Evolutionary conservation across 1,140 invertebrate genomes (phyloP).

Genomic region (Arion vulgaris): DNA sequence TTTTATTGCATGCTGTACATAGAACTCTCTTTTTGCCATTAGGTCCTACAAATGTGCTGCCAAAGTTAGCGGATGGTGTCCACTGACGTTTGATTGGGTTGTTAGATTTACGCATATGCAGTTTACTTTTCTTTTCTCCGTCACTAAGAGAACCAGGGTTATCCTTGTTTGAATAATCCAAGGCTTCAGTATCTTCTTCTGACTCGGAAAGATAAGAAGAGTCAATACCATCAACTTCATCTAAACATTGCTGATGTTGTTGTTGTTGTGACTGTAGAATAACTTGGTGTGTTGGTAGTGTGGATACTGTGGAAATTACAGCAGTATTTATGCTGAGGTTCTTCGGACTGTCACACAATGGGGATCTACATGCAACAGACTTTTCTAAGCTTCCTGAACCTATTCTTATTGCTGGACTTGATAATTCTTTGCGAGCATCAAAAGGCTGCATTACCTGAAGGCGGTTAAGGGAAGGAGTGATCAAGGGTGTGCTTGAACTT

Average conservation of each 20-base stretch:
- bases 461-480: slow-evolving; percentile 84
- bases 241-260: slow-evolving; percentile 30
- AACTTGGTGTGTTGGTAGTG: slow-evolving; percentile 35
- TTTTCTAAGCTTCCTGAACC: slow-evolving; percentile 30
- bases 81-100: slow-evolving; percentile 92
- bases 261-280: slow-evolving; percentile 34
- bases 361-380: slow-evolving; percentile 40
- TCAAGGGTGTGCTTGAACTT: slow-evolving; percentile 65
- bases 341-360: slow-evolving; percentile 63
- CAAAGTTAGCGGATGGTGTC: slow-evolving; percentile 80
- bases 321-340: slow-evolving; percentile 64
- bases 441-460: slow-evolving; percentile 78
- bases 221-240: slow-evolving; percentile 23
- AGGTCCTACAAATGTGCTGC: slow-evolving; percentile 67
- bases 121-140: slow-evolving; percentile 68
- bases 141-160: slow-evolving; percentile 48
- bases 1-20: slow-evolving; percentile 98
- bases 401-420: slow-evolving; percentile 26
- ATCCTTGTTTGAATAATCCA: slow-evolving; percentile 62
- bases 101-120: slow-evolving; percentile 83
- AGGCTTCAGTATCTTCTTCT: slow-evolving; percentile 40
- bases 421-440: slow-evolving; percentile 24
- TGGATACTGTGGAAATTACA: slow-evolving; percentile 53
- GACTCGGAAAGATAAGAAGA: background rate
- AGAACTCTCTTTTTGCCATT: slow-evolving; percentile 89